Percentiles rank a stretch among this genome's conserved stretches.
Evolutionary conservation across 2,888 invertebrate species (phyloP).

Genomic region (Morpho helenor): DNA sequence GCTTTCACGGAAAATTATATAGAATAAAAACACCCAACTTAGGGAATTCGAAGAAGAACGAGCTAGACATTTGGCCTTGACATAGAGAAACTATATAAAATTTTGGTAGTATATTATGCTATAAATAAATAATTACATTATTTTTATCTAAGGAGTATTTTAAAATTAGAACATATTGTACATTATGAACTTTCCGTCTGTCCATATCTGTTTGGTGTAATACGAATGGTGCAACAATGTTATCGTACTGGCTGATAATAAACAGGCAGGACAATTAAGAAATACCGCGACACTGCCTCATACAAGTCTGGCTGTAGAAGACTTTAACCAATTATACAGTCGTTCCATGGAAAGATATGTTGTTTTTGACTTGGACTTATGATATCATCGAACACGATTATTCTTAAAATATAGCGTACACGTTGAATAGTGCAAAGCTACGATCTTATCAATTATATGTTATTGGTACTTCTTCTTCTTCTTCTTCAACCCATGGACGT

Average conservation of each 20-base stretch:
- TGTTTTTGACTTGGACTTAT: slow-evolving; percentile 19
- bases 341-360: slow-evolving; percentile 23
- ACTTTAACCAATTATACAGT: slow-evolving; percentile 60
- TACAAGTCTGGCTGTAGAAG: slow-evolving; percentile 52
- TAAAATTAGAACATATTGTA: background rate
- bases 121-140: no score
- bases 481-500: no score
- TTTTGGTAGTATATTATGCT: no score
- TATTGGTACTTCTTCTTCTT: no score
- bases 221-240: slow-evolving; percentile 27
- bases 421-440: background rate
- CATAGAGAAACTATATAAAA: no score
- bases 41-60: no score
- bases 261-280: slow-evolving; percentile 55
- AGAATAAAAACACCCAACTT: no score
- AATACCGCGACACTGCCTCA: slow-evolving; percentile 61
- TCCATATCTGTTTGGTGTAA: slow-evolving; percentile 2
- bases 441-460: no score
- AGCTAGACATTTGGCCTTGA: no score
- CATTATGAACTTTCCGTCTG: slow-evolving; percentile 1
- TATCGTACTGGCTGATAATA: slow-evolving; percentile 42
- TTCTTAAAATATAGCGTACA: slow-evolving; percentile 8
- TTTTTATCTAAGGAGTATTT: no score
- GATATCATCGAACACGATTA: slow-evolving; percentile 22
- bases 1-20: no score